A percentile compares a stretch with the other conserved stretches of the same genome.
phyloP scores from a whole-genome alignment of 2,888 invertebrate genomes.

The Idaea aversata region DNA sequence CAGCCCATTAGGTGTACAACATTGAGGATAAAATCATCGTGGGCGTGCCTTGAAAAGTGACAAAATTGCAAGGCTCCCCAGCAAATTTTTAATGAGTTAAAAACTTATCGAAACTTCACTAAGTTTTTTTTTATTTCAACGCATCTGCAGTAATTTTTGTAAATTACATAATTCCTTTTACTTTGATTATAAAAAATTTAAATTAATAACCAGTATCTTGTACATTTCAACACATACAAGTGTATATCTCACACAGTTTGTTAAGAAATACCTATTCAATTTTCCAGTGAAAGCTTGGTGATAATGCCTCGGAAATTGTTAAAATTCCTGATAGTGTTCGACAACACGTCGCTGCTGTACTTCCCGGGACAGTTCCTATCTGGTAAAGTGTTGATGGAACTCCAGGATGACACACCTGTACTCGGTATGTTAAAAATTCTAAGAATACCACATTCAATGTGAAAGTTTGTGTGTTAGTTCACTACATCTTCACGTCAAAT shows the following conservation, averaged over 20 bases:
- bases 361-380: slow-evolving; percentile 97
- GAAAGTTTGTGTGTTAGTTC: too few species aligned
- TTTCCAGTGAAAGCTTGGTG: slow-evolving; percentile 9
- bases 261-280: slow-evolving; percentile 1
- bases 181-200: neutral
- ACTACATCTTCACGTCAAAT: too few species aligned
- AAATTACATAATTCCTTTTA: neutral
- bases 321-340: slow-evolving; percentile 95
- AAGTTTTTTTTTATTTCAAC: neutral
- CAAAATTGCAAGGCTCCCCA: slow-evolving; percentile 42
- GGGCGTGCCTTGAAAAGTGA: slow-evolving; percentile 55
- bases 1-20: slow-evolving; percentile 57
- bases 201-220: slow-evolving; percentile 2
- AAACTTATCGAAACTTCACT: neutral
- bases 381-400: slow-evolving; percentile 93
- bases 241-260: neutral
- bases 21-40: slow-evolving; percentile 53
- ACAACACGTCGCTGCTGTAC: slow-evolving; percentile 94
- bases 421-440: slow-evolving; percentile 79
- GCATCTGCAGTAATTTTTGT: neutral
- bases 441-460: neutral
- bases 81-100: slow-evolving; percentile 24
- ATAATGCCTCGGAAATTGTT: slow-evolving; percentile 92
- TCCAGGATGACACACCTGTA: slow-evolving; percentile 96
- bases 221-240: neutral